Conservation (phyloP, 1,140 invertebrate genomes). For the Zaprionus africanus region DNA sequence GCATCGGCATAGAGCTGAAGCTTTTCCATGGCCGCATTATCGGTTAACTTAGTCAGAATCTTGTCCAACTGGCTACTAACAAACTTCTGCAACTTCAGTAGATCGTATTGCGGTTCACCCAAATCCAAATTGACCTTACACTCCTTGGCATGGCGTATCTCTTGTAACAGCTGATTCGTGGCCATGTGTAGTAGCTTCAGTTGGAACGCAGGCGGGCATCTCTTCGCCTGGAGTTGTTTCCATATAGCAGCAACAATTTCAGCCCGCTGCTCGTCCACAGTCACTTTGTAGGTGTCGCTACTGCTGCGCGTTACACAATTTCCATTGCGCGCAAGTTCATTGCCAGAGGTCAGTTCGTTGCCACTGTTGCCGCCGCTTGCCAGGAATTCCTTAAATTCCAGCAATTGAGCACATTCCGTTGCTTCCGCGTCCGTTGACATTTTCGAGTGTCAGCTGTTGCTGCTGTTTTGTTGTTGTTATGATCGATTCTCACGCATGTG, state of each 20-base stretch:
- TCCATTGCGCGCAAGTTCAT: constrained; percentile 35
- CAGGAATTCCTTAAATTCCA: constrained; percentile 66
- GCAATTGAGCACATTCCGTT: constrained; percentile 60
- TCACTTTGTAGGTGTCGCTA: constrained; percentile 74
- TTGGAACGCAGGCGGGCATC: constrained; percentile 67
- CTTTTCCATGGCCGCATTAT: constrained; percentile 64
- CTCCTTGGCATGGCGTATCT: constrained; percentile 66
- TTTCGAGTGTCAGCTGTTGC: constrained; percentile 34
- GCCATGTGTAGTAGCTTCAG: constrained; percentile 54
- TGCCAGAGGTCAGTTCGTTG: constrained; percentile 36
- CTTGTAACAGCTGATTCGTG: constrained; percentile 51
- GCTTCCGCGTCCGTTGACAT: constrained; percentile 51
- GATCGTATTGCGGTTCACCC: constrained; percentile 62
- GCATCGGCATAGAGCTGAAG: constrained; percentile 58
- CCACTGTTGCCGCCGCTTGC: constrained; percentile 26
- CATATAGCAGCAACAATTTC: constrained; percentile 69
- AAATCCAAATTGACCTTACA: constrained; percentile 56
- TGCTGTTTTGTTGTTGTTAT: constrained; percentile 32
- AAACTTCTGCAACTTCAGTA: constrained; percentile 78
- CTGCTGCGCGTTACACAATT: constrained; percentile 72
- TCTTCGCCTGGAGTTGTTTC: constrained; percentile 47
- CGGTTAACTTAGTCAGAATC: constrained; percentile 61
- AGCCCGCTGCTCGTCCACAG: constrained; percentile 57
- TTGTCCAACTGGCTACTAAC: constrained; percentile 59
- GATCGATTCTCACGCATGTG: constrained; percentile 40